Evolutionary conservation across 2,797 vertebrate genomes (phyloP), one percentile per base, ranked within the genome.

Genomic region (Rhincodon typus): DNA sequence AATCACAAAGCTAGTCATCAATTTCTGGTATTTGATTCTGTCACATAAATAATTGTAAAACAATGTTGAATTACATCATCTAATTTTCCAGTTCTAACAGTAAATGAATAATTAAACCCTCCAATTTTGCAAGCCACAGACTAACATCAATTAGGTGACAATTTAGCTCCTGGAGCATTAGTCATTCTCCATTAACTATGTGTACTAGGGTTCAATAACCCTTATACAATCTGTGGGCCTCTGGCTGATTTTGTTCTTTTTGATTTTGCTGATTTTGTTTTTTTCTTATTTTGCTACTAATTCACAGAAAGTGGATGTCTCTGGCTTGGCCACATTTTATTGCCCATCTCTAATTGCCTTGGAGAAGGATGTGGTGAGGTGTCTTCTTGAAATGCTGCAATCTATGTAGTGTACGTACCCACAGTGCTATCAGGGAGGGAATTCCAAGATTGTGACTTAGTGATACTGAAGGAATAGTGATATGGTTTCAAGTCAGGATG

Each of bases 31-130:
- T 46, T 53, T 91, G 88, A n/a, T 91, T 84, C 88, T 34, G 88
- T 66, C 88, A 91, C 57, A 21, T 66, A 91, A 91, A 66, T 91
- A 91, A 91, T n/a, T 91, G 23, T 90, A 91, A 91, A 57, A 34
- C 53, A 91, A 46, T 46, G 82, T 84, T 84, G 42, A 84, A 23
- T 90, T 90, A 90, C 53, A 66, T 91, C 53, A 62, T 91, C 42
- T 62, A 66, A 62, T 66, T 90, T 90, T 62, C 88, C 53, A 66
- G 62, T 62, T n/a, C 88, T 66, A n/a, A 34, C 66, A 57, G 53
- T 62, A n/a, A 66, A 57, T 13, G 57, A 91, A 91, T 66, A 66
- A 66, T 91, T 42, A 30, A 90, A n/a, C 50, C 86, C 0, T 5
- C n/a, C 15, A 66, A 91, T 91, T 91, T 62, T 91, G 57, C 53